Evolutionary conservation across 2,113 vertebrate species (phyloP).

Genomic region (Thinocorus orbignyianus): DNA sequence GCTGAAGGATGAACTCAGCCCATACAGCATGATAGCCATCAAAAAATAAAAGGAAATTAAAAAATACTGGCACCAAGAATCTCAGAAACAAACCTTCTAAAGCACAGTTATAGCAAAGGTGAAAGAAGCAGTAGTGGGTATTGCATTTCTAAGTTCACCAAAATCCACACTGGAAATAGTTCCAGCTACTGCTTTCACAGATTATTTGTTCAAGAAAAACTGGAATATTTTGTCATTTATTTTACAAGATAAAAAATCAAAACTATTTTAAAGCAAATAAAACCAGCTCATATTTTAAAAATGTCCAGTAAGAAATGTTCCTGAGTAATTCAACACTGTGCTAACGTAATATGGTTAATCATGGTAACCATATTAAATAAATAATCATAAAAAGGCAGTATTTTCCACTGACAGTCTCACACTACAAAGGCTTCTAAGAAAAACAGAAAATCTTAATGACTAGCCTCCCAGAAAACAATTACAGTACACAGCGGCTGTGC

Average conservation of each 20-base stretch:
- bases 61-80: neutral
- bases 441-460: neutral
- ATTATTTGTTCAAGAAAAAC: neutral
- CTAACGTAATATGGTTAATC: neutral
- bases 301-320: rapidly evolving
- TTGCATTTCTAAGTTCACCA: neutral
- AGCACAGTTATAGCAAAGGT: neutral
- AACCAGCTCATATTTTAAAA: neutral
- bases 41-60: neutral
- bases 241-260: neutral
- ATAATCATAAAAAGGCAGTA: neutral
- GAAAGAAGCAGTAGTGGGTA: neutral
- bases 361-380: neutral
- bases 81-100: neutral
- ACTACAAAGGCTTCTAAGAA: conserved; percentile 22
- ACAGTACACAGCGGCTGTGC: neutral
- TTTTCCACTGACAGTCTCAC: neutral
- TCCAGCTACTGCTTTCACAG: neutral
- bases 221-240: neutral
- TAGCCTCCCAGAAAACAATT: conserved; percentile 45
- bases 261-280: neutral
- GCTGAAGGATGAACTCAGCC: neutral
- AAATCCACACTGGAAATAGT: neutral
- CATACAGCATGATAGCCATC: rapidly evolving
- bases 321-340: neutral